Evolutionary conservation across 2,113 vertebrate genomes (phyloP).

Genomic region (Arizona elegans): DNA sequence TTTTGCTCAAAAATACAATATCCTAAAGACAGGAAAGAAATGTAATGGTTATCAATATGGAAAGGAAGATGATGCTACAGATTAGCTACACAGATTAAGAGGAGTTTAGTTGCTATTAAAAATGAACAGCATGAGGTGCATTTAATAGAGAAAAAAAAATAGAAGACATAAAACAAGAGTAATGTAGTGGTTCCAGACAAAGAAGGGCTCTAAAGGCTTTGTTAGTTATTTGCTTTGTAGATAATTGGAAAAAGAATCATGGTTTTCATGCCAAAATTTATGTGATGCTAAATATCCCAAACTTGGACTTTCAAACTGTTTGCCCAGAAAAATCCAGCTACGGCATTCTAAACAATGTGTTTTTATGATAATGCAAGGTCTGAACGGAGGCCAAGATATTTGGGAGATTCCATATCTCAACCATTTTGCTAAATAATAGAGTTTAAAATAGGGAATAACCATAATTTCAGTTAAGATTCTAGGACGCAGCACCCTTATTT

Average conservation of each 20-base stretch:
- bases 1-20: not conserved
- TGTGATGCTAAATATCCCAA: not conserved
- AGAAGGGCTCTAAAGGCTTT: not conserved
- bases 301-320: not conserved
- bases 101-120: not conserved
- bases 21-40: not conserved
- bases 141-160: not conserved
- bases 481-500: not conserved
- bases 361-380: not conserved
- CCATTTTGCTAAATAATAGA: not conserved
- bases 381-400: not conserved
- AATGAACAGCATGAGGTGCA: not conserved
- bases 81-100: not conserved
- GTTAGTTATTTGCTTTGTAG: not conserved
- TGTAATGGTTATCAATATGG: not conserved
- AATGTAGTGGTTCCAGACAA: not conserved
- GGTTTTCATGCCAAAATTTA: not conserved
- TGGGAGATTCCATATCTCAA: not conserved
- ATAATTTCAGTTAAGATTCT: not conserved
- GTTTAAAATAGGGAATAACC: not conserved
- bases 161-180: not conserved
- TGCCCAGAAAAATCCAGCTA: not conserved
- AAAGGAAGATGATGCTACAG: not conserved
- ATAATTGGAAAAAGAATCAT: not conserved
- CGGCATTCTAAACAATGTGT: not conserved